These are phyloP conservation scores for Caradrina clavipalpis DNA, from an alignment of 2,888 invertebrate species.

Conservation along the genomic window DNA sequence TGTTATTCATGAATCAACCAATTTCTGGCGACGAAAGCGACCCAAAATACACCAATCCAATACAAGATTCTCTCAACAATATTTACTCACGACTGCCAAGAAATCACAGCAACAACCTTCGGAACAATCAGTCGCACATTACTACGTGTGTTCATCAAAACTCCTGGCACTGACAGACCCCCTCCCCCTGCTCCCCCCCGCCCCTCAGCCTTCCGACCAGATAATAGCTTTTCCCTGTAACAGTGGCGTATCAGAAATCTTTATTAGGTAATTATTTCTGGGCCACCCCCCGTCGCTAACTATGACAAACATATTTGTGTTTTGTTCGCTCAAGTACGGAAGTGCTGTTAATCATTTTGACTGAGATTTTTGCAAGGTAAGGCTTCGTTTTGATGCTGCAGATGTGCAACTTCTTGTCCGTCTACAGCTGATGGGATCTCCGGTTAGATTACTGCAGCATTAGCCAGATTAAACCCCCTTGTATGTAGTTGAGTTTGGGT, in stretches of 20 bases:
- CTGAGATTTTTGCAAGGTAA: constrained; percentile 30
- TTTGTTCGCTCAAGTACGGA: constrained; percentile 53
- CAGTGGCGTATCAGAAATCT: constrained; percentile 73
- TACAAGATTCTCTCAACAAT: constrained; percentile 22
- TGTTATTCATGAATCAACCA: neutral
- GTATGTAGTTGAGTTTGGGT: too few species aligned
- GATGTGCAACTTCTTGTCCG: neutral
- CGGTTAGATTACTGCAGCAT: neutral
- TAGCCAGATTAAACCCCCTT: neutral
- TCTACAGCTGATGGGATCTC: neutral
- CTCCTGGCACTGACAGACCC: constrained; percentile 61
- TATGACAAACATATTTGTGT: constrained; percentile 76
- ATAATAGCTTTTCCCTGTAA: constrained; percentile 74
- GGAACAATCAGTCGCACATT: constrained; percentile 61
- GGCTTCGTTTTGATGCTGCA: neutral
- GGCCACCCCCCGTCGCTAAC: constrained; percentile 50
- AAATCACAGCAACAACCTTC: constrained; percentile 40
- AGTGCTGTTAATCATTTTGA: constrained; percentile 43
- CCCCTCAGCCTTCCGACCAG: constrained; percentile 45
- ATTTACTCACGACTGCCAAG: constrained; percentile 37
- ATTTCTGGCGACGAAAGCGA: neutral
- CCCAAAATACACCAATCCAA: neutral
- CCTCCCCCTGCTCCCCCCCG: constrained; percentile 28
- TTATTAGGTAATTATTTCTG: constrained; percentile 78
- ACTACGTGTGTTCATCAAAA: constrained; percentile 63